Evolutionary conservation across 37 sponge, comb jelly and placozoan species (phyloP).

Genomic region (Eunapius fragilis): DNA sequence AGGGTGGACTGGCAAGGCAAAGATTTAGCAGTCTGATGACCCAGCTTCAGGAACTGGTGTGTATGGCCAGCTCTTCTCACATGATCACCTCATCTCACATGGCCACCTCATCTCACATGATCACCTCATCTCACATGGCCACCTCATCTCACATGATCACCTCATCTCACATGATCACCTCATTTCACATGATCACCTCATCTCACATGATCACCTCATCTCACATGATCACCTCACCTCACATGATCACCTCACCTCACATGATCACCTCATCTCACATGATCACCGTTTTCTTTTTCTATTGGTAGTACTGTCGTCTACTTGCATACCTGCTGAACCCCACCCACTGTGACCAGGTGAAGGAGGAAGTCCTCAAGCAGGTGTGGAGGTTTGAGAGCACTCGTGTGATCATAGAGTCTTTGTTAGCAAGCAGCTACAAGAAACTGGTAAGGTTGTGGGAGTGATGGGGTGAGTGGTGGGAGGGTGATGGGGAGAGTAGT

Average conservation of each 20-base stretch:
- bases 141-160: too few relatives aligned
- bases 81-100: too few relatives aligned
- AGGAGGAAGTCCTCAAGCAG: constrained; percentile 28
- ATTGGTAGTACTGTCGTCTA: constrained; percentile 35
- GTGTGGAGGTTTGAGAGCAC: constrained; percentile 41
- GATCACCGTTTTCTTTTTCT: background rate
- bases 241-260: background rate
- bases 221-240: background rate
- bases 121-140: too few relatives aligned
- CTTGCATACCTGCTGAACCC: constrained; percentile 43
- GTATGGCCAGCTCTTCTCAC: background rate
- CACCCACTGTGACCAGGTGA: constrained; percentile 22
- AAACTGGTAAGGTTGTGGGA: constrained; percentile 40
- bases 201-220: background rate
- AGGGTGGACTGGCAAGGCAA: background rate
- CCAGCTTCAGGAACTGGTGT: background rate
- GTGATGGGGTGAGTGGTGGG: background rate
- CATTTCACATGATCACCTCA: too few relatives aligned
- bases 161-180: background rate
- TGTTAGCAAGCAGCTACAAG: constrained; percentile 34
- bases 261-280: background rate
- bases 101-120: too few relatives aligned
- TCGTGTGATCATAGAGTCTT: constrained; percentile 18
- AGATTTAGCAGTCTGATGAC: background rate
- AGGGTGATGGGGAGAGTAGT: background rate